Evolutionary conservation across 2,113 vertebrate species (phyloP).

Genomic region (Carlito syrichta): DNA sequence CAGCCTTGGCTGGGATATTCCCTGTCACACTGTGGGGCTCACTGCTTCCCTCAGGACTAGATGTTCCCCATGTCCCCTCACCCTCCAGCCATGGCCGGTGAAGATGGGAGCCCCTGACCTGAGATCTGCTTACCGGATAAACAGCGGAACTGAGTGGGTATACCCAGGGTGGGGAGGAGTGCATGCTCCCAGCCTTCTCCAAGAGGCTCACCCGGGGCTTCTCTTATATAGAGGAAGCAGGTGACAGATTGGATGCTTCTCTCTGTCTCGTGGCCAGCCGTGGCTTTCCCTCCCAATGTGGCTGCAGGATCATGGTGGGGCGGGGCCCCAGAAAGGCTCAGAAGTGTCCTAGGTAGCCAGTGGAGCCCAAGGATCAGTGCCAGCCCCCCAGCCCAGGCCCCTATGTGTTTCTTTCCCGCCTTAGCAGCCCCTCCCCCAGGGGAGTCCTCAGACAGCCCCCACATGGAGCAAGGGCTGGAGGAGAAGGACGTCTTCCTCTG

Average conservation of each 20-base stretch:
- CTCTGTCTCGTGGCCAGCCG: not conserved
- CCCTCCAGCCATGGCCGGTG: not conserved
- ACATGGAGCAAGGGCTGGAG: too few relatives aligned
- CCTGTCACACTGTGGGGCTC: fast-evolving
- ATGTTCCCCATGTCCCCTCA: too few relatives aligned
- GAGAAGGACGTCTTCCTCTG: too few relatives aligned
- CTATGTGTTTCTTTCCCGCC: fast-evolving
- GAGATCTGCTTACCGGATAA: not conserved
- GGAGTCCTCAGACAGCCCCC: not conserved
- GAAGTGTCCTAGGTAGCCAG: not conserved
- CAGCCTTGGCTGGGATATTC: fast-evolving
- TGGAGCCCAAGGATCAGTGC: fast-evolving
- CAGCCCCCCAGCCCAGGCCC: too few relatives aligned
- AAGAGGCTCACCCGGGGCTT: fast-evolving
- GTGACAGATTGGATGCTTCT: fast-evolving
- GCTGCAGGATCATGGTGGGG: not conserved
- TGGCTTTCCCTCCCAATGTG: not conserved
- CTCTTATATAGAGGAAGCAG: not conserved
- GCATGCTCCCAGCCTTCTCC: not conserved
- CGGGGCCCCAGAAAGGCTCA: not conserved
- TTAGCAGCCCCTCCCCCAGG: not conserved
- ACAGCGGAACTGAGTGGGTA: too few relatives aligned
- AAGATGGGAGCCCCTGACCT: not conserved
- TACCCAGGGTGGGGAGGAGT: not conserved
- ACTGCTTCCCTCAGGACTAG: fast-evolving